These are phyloP conservation scores for Pseudonaja textilis DNA, from an alignment of 2,113 vertebrate genomes.

Conservation along the genomic window DNA sequence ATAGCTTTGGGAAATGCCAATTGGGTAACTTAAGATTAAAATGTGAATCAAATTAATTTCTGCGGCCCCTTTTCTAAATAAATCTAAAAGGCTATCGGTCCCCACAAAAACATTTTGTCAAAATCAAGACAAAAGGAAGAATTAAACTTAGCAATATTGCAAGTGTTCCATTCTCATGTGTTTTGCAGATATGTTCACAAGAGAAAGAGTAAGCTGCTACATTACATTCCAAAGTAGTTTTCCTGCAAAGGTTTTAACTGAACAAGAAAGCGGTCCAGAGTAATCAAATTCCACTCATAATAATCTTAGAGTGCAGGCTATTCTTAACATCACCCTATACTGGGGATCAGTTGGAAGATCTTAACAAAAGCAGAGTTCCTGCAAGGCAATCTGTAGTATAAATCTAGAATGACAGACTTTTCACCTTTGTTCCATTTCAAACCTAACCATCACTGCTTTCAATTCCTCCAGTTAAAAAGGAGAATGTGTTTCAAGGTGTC, in stretches of 20 bases:
- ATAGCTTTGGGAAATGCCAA: not conserved
- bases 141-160: not conserved
- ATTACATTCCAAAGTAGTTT: not conserved
- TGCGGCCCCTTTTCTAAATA: not conserved
- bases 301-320: not conserved
- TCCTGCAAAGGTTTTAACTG: too few species aligned
- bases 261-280: too few species aligned
- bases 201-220: not conserved
- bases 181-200: not conserved
- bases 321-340: not conserved
- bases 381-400: not conserved
- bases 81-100: not conserved
- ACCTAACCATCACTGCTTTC: too few species aligned
- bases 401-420: not conserved
- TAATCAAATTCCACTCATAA: not conserved
- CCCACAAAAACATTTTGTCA: slow-evolving; percentile 36
- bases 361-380: not conserved
- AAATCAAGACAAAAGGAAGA: not conserved
- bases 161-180: not conserved
- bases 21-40: not conserved
- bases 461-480: not conserved
- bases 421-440: not conserved
- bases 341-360: not conserved
- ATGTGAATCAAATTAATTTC: not conserved
- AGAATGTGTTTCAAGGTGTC: not conserved